These are phyloP conservation scores for cattle (Bos taurus) DNA, from an alignment of 2,113 vertebrate genomes.

Conservation along the genomic window ARS-UCD2.0 NC_037330.1:84280001-84280500, in stretches of 20 bases:
- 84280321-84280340: slow-evolving; percentile 60
- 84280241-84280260: slow-evolving; percentile 31
- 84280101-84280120: background rate
- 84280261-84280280: background rate
- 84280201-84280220: background rate
- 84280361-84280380: slow-evolving; percentile 30
- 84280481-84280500: no score
- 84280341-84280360: slow-evolving; percentile 55
- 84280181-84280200: slow-evolving; percentile 28
- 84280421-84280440: slow-evolving; percentile 7
- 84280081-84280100: background rate
- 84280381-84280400: background rate
- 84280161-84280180: background rate
- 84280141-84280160: background rate
- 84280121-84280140: background rate
- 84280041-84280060: background rate
- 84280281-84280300: slow-evolving; percentile 45
- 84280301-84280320: slow-evolving; percentile 66
- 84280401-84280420: slow-evolving; percentile 30
- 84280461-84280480: background rate
- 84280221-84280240: background rate
- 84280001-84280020: slow-evolving; percentile 68
- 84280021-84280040: slow-evolving; percentile 51
- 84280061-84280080: background rate
- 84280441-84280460: background rate